phyloP scores from a whole-genome alignment of 2,797 vertebrate species.

The Acanthurus leucopareius region DNA sequence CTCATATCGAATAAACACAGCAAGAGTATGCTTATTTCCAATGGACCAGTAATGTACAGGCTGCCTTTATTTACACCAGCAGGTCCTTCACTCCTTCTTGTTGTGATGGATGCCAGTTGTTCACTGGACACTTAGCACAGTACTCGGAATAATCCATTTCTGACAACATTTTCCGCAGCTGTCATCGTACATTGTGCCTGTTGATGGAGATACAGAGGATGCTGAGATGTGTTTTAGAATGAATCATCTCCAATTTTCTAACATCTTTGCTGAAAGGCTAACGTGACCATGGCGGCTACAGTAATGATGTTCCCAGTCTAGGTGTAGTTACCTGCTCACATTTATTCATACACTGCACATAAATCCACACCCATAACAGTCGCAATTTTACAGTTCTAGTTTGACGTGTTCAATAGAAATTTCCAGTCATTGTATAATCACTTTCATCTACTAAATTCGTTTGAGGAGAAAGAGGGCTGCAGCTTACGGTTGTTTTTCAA shows the following conservation, averaged over 20 bases:
- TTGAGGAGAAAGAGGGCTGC: neutral
- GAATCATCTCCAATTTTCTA: constrained; percentile 59
- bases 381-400: constrained; percentile 8
- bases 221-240: constrained; percentile 45
- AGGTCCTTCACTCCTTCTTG: constrained; percentile 34
- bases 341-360: neutral
- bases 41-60: constrained; percentile 13
- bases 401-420: too few relatives aligned
- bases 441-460: neutral
- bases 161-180: constrained; percentile 59
- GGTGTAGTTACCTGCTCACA: constrained; percentile 10
- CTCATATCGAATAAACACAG: constrained; percentile 30
- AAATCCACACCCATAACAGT: constrained; percentile 13
- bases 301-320: constrained; percentile 24
- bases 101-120: constrained; percentile 52
- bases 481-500: neutral
- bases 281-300: constrained; percentile 17
- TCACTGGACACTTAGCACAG: constrained; percentile 39
- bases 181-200: constrained; percentile 61
- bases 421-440: neutral
- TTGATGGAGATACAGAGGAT: constrained; percentile 55
- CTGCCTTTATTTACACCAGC: constrained; percentile 48
- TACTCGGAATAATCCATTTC: constrained; percentile 62
- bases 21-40: constrained; percentile 35
- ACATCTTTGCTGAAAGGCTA: constrained; percentile 46